A percentile compares a stretch with the other conserved stretches of the same genome.
phyloP scores from a whole-genome alignment of 2,888 invertebrate genomes.

The Conchocele bisecta region DNA sequence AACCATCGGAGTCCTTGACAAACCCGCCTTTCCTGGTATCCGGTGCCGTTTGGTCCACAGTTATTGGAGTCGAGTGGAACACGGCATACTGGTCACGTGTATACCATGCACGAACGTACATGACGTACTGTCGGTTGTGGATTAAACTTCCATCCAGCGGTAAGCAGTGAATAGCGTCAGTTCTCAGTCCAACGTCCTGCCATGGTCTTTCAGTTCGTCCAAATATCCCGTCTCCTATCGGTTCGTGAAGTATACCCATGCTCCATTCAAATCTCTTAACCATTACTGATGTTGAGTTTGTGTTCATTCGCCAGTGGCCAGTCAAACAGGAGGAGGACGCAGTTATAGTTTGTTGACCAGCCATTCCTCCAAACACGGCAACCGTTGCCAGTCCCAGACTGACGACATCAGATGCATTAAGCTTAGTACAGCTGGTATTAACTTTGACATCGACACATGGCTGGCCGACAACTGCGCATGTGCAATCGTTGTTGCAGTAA shows the following conservation, averaged over 20 bases:
- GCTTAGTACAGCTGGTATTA: conserved; percentile 3
- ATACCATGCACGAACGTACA: conserved; percentile 59
- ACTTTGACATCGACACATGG: conserved; percentile 33
- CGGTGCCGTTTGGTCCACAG: conserved; percentile 60
- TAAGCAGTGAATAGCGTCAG: conserved; percentile 48
- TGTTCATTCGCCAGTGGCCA: conserved; percentile 24
- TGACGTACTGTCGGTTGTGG: conserved; percentile 26
- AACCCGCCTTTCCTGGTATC: conserved; percentile 39
- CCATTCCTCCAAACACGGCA: conserved; percentile 12
- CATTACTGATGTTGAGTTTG: background rate
- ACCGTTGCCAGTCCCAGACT: background rate
- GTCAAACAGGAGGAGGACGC: conserved; percentile 41
- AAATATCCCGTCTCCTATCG: conserved; percentile 54
- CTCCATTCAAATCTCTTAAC: conserved; percentile 59
- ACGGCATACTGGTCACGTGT: conserved; percentile 17
- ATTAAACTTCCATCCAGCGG: conserved; percentile 26
- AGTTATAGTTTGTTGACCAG: background rate
- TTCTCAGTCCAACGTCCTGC: conserved; percentile 51
- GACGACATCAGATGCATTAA: background rate
- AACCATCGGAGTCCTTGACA: conserved; percentile 48
- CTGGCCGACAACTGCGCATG: conserved; percentile 57
- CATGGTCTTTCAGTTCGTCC: conserved; percentile 41
- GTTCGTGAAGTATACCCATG: conserved; percentile 40
- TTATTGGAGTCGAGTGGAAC: conserved; percentile 44
- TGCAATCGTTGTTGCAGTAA: conserved; percentile 60